Base-by-base conservation (phyloP, 2,113 vertebrate species). In the Gadus chalcogrammus region DNA sequence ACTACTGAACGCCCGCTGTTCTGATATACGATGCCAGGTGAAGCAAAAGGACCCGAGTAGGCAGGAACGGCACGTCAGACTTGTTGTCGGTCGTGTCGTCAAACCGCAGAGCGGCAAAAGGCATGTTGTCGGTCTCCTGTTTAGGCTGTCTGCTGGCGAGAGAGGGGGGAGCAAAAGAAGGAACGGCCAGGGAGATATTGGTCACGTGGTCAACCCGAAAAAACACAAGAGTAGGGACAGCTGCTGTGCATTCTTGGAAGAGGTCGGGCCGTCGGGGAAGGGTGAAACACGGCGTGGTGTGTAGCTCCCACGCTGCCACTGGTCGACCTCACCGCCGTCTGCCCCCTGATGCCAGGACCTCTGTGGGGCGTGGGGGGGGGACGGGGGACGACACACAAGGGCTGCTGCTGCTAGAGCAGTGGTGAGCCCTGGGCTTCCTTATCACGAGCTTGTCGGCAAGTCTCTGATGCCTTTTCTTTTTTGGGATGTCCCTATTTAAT, bases 171-270 rank as follows among this genome's bases (percentile, higher is more conserved):
- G 42, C 8, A 48, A 13, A 48, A 48, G 42, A 48, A 48, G 42
- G 11, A 48, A 64, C 67, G 74, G 80, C 76, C 81, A 87, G 86
- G 84, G 81, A 84, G 80, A 82, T 77, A 79, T 73, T 69, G 81
- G 82, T 81, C 82, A 62, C 82, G 79, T 52, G 70, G 80, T 77
- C 20, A 15, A 38, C 42, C 38, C 42, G n/a, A 58, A 58, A 58
- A 58, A 58, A 58, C 15, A 48, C 12, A 48, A 48, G 87, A 80
- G 74, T 69, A 78, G 81, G 80, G 81, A 85, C 87, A 91, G 89
- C 90, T 91, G 87, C 86, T 90, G 82, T 78, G 74, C 86, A 90
- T 91, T 91, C 90, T 88, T 48, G 86, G 85, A 84, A 74, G 62
- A 87, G 84, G 84, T 86, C 81, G 78, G 80, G 79, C 78, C 77